Evolutionary conservation across 2,888 invertebrate species (phyloP).

Genomic region (Campopleginae sp.): DNA sequence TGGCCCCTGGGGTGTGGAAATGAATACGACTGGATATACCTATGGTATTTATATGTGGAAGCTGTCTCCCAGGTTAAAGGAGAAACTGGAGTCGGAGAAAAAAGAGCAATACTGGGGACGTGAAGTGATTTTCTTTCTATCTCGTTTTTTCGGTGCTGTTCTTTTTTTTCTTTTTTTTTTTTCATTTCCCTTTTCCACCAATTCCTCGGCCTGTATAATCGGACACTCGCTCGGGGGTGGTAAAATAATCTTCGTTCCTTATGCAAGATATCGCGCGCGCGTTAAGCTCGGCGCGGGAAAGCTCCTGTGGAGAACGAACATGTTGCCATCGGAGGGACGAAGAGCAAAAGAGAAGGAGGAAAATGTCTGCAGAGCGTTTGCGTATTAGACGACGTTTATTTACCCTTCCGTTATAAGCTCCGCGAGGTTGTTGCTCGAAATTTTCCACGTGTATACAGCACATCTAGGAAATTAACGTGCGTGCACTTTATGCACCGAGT

Average conservation of each 20-base stretch:
- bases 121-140: constrained; percentile 3
- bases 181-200: constrained; percentile 16
- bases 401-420: constrained; percentile 28
- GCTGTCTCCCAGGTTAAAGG: neutral
- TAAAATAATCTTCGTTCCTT: constrained; percentile 66
- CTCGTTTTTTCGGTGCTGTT: neutral
- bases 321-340: neutral
- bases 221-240: constrained; percentile 53
- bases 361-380: constrained; percentile 52
- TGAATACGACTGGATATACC: constrained; percentile 17
- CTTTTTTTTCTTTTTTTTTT: constrained; percentile 17
- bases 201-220: constrained; percentile 50
- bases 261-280: constrained; percentile 62
- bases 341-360: constrained; percentile 4
- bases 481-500: neutral
- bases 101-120: neutral
- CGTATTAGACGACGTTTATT: constrained; percentile 63
- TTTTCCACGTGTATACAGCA: constrained; percentile 1
- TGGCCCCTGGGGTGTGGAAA: constrained; percentile 26
- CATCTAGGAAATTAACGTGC: constrained; percentile 7
- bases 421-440: constrained; percentile 8
- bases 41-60: neutral
- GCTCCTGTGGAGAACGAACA: constrained; percentile 11
- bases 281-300: constrained; percentile 20
- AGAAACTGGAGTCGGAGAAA: constrained; percentile 16